Evolutionary conservation across 2,888 invertebrate genomes (phyloP).

Genomic region (Zygogramma bicolorata): DNA sequence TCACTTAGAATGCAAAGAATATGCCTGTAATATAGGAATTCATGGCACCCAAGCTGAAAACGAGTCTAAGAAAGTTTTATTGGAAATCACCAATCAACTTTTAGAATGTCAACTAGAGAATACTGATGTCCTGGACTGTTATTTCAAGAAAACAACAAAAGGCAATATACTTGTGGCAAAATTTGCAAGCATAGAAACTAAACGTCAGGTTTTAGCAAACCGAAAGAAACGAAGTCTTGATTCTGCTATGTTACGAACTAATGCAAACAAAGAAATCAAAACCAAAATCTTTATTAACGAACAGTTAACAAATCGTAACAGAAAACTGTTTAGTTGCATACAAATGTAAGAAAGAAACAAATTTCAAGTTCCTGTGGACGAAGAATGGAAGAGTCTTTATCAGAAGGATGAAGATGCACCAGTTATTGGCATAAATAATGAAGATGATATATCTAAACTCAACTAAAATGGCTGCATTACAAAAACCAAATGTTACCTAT

Average conservation of each 20-base stretch:
- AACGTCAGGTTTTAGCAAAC: no score
- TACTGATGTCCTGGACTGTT: no score
- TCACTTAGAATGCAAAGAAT: neutral
- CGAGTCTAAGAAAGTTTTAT: no score
- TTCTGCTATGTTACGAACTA: neutral
- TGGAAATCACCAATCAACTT: no score
- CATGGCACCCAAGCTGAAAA: no score
- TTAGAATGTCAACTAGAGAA: no score
- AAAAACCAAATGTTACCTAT: neutral
- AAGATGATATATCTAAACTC: neutral
- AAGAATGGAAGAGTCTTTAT: neutral
- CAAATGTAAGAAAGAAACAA: neutral
- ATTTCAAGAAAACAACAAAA: no score
- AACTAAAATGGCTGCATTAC: no score
- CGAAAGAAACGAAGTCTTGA: neutral
- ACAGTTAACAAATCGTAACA: neutral
- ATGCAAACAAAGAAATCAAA: neutral
- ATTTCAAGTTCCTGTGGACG: neutral
- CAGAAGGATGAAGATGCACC: neutral
- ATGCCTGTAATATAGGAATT: neutral
- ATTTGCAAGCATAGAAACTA: no score
- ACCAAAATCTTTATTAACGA: neutral
- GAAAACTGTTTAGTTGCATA: neutral
- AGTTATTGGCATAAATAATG: neutral
- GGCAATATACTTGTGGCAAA: no score